These are phyloP conservation scores for Phalacrocorax brasilianus DNA, from an alignment of 2,113 vertebrate species.

Conservation along the genomic window DNA sequence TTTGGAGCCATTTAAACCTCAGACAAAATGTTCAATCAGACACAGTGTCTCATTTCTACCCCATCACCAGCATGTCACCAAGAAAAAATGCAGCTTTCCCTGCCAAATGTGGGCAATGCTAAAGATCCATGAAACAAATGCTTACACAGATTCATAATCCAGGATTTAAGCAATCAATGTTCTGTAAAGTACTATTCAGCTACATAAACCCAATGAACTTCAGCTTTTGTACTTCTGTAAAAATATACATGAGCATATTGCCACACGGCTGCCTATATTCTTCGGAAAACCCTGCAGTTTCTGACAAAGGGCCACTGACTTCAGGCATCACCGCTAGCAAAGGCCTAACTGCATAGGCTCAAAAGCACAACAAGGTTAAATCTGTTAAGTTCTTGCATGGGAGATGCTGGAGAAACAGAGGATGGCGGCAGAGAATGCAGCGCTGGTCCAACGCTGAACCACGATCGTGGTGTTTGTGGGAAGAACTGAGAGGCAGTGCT, in stretches of 20 bases:
- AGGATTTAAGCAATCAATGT: slow-evolving; percentile 23
- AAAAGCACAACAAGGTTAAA: neutral
- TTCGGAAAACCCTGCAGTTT: neutral
- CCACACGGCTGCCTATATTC: neutral
- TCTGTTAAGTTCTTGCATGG: neutral
- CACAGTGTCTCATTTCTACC: slow-evolving; percentile 32
- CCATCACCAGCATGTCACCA: slow-evolving; percentile 35
- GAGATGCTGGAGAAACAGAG: neutral
- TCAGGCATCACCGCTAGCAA: neutral
- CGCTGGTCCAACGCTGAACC: neutral
- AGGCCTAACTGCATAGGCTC: neutral
- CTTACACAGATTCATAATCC: slow-evolving; percentile 52
- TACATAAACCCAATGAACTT: slow-evolving; percentile 26
- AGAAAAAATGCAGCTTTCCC: slow-evolving; percentile 24
- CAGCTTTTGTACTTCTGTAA: slow-evolving; percentile 25
- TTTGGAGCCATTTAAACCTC: slow-evolving; percentile 40
- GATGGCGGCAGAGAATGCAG: neutral
- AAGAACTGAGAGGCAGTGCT: neutral
- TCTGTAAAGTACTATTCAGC: neutral
- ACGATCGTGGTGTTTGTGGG: neutral
- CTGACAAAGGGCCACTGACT: neutral
- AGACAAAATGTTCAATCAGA: slow-evolving; percentile 46
- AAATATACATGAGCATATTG: slow-evolving; percentile 28
- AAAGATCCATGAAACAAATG: slow-evolving; percentile 60
- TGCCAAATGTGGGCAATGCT: slow-evolving; percentile 45